Percentiles rank a stretch among this genome's conserved stretches.
Conservation (phyloP, 2,113 vertebrate genomes). For the Bubalus kerabau region DNA sequence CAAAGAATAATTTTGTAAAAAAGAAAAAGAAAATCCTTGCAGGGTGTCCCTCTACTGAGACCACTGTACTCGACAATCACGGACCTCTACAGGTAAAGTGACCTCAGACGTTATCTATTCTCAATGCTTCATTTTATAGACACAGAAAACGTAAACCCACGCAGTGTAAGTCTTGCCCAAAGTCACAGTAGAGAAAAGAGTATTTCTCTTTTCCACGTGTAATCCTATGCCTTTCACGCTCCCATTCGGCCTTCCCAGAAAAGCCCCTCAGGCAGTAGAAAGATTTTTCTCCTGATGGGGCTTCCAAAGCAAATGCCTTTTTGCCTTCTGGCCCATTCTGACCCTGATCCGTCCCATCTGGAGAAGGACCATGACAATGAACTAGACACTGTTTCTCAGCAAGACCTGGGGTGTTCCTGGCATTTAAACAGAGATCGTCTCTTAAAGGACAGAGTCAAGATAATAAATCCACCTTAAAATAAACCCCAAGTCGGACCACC, state of each 20-base stretch:
- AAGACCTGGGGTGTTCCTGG: background rate
- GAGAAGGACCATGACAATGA: conserved; percentile 15
- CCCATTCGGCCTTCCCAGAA: background rate
- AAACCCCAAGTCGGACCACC: conserved; percentile 55
- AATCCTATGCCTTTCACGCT: background rate
- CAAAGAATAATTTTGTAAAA: background rate
- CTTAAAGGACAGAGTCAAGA: conserved; percentile 40
- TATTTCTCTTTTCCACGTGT: background rate
- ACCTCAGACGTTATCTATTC: background rate
- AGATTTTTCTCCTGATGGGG: background rate
- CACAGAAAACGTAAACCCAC: background rate
- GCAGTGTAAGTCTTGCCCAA: background rate
- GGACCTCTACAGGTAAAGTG: background rate
- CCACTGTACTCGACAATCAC: background rate
- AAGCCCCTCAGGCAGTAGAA: conserved; percentile 7
- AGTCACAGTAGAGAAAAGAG: background rate
- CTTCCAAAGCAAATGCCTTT: conserved; percentile 42
- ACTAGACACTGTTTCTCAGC: background rate
- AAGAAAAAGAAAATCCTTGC: background rate
- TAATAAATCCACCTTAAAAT: conserved; percentile 47
- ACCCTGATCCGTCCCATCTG: conserved; percentile 37
- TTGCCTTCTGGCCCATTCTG: conserved; percentile 46
- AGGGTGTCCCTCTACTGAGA: background rate
- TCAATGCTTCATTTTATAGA: background rate
- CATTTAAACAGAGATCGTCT: conserved; percentile 14